These are phyloP conservation scores for Willowsia nigromaculata DNA, from an alignment of 2,888 invertebrate genomes.

Conservation along the genomic window DNA sequence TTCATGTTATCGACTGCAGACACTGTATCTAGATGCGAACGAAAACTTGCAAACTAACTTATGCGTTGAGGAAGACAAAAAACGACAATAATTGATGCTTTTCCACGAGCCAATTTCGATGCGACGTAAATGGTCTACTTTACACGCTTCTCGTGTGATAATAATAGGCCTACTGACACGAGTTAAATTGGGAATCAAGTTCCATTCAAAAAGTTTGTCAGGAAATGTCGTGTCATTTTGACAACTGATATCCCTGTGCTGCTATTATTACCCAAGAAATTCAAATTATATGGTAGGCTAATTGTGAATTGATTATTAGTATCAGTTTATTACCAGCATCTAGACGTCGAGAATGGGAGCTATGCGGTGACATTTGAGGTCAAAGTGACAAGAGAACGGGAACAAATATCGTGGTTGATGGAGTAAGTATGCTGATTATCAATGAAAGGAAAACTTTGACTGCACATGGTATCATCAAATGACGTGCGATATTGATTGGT, in stretches of 20 bases:
- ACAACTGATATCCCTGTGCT: neutral
- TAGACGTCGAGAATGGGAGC: neutral
- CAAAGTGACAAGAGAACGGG: neutral
- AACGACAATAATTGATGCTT: neutral
- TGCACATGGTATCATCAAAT: no score
- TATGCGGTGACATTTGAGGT: neutral
- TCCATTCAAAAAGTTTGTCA: neutral
- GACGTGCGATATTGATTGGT: no score
- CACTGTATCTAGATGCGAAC: neutral
- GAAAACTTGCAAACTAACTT: neutral
- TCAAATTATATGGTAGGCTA: neutral
- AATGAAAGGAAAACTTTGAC: no score
- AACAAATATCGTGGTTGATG: neutral
- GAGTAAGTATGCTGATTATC: no score
- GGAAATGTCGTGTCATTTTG: neutral
- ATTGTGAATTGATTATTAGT: neutral
- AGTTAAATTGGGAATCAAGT: neutral
- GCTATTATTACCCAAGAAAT: neutral
- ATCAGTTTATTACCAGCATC: no score
- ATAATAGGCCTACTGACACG: neutral
- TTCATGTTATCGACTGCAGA: neutral
- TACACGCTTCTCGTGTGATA: neutral
- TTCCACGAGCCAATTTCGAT: neutral
- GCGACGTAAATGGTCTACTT: neutral
- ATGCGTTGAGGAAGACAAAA: neutral